A percentile compares a stretch with the other conserved stretches of the same genome.
Conservation (phyloP, 1,140 invertebrate genomes). For the Solenopsis invicta region DNA sequence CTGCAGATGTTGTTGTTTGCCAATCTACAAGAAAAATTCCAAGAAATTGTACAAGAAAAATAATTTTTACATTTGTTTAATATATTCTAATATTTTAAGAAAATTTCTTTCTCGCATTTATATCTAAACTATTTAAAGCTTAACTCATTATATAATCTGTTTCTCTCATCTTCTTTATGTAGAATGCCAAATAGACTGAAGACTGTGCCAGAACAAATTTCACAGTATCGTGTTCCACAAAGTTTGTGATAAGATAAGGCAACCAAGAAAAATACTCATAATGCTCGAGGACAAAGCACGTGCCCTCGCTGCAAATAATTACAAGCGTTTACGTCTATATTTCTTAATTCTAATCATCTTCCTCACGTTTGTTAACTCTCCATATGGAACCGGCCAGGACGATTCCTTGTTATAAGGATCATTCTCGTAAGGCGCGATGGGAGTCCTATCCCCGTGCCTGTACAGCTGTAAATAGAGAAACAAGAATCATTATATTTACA, state of each 20-base stretch:
- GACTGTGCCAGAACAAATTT: background rate
- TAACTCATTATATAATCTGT: background rate
- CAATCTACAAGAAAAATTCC: conserved; percentile 87
- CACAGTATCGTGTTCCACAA: background rate
- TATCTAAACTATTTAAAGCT: background rate
- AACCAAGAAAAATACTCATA: background rate
- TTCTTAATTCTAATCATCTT: conserved; percentile 3
- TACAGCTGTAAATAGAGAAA: conserved; percentile 86
- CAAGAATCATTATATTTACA: conserved; percentile 23
- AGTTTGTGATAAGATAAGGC: conserved; percentile 13
- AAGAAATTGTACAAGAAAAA: conserved; percentile 11
- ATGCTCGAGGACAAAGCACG: background rate
- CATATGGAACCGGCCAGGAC: conserved; percentile 92
- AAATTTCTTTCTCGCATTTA: background rate
- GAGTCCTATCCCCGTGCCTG: conserved; percentile 95
- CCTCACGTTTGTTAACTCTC: conserved; percentile 93
- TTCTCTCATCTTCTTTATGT: background rate
- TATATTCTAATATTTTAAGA: background rate
- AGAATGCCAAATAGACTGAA: background rate
- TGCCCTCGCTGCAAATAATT: background rate
- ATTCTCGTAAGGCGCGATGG: conserved; percentile 91
- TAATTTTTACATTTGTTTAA: background rate
- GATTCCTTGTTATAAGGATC: conserved; percentile 91
- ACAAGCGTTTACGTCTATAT: background rate
- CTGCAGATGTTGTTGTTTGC: conserved; percentile 92